Conservation (phyloP, 2,888 invertebrate genomes). For the Caradrina clavipalpis region DNA sequence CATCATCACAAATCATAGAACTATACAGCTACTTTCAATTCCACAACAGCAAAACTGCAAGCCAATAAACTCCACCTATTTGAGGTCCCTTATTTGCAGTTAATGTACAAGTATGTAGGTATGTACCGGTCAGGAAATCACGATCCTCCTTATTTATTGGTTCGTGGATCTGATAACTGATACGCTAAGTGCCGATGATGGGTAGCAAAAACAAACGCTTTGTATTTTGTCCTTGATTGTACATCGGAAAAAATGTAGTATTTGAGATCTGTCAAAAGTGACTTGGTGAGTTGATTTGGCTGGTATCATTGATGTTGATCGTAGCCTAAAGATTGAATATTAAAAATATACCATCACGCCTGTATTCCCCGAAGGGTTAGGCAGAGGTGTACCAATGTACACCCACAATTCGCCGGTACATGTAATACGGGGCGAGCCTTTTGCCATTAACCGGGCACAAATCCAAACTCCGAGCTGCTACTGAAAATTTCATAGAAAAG, state of each 20-base stretch:
- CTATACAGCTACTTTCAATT: conserved; percentile 15
- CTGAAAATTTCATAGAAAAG: too few relatives aligned
- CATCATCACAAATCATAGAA: background rate
- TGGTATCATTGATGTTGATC: too few relatives aligned
- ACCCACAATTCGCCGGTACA: too few relatives aligned
- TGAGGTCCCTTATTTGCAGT: conserved; percentile 30
- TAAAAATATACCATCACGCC: too few relatives aligned
- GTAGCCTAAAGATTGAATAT: too few relatives aligned
- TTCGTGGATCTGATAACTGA: conserved; percentile 73
- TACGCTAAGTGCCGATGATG: conserved; percentile 66
- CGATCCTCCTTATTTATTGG: conserved; percentile 70
- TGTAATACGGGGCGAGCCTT: too few relatives aligned
- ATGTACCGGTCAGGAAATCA: conserved; percentile 66
- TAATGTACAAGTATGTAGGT: conserved; percentile 30
- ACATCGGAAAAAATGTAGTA: conserved; percentile 41
- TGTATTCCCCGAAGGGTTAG: too few relatives aligned
- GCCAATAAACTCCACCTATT: conserved; percentile 46
- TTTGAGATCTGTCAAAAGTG: conserved; percentile 31
- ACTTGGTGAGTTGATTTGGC: conserved; percentile 19
- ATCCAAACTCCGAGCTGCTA: too few relatives aligned
- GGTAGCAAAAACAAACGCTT: conserved; percentile 59
- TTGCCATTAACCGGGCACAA: too few relatives aligned
- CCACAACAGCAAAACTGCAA: conserved; percentile 13
- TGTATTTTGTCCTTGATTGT: conserved; percentile 54
- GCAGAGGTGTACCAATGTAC: too few relatives aligned